Evolutionary conservation across 64 coral and sea anemone genomes (phyloP).

Genomic region (Actinia equina): DNA sequence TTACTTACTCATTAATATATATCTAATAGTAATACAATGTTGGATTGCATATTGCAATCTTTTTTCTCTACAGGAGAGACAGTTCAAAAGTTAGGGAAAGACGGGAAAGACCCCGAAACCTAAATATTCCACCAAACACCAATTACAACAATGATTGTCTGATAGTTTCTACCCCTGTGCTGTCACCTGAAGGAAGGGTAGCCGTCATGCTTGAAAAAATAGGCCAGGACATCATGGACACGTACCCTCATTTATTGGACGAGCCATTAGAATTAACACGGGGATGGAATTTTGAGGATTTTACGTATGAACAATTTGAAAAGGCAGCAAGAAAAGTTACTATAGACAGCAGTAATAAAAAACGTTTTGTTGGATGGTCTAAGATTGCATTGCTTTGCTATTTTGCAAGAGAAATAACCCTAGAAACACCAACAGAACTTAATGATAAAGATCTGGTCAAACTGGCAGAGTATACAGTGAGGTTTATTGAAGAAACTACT

Average conservation of each 20-base stretch:
- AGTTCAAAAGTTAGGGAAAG: slow-evolving; percentile 19
- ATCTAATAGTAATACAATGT: not conserved
- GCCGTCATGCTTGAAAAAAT: slow-evolving; percentile 89
- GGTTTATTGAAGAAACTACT: slow-evolving; percentile 90
- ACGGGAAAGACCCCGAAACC: slow-evolving; percentile 49
- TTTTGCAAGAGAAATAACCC: slow-evolving; percentile 89
- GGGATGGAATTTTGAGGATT: slow-evolving; percentile 47
- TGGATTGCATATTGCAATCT: not conserved
- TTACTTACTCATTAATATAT: not conserved
- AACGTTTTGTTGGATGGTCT: slow-evolving; percentile 83
- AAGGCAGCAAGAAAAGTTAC: slow-evolving; percentile 77
- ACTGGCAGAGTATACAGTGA: slow-evolving; percentile 76
- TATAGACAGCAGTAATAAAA: slow-evolving; percentile 35
- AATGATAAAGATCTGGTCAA: slow-evolving; percentile 77
- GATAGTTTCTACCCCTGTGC: slow-evolving; percentile 65
- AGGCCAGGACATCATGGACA: slow-evolving; percentile 79
- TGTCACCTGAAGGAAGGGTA: slow-evolving; percentile 92
- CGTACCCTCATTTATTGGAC: slow-evolving; percentile 71
- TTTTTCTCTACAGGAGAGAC: not conserved
- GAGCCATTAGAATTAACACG: slow-evolving; percentile 65
- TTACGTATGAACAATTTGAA: slow-evolving; percentile 88
- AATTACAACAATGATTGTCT: slow-evolving; percentile 3
- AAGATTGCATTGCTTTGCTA: slow-evolving; percentile 88
- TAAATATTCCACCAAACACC: slow-evolving; percentile 32
- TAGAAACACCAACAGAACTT: slow-evolving; percentile 58